phyloP scores from a whole-genome alignment of 2,888 invertebrate species.

The Strigamia transsilvanica region DNA sequence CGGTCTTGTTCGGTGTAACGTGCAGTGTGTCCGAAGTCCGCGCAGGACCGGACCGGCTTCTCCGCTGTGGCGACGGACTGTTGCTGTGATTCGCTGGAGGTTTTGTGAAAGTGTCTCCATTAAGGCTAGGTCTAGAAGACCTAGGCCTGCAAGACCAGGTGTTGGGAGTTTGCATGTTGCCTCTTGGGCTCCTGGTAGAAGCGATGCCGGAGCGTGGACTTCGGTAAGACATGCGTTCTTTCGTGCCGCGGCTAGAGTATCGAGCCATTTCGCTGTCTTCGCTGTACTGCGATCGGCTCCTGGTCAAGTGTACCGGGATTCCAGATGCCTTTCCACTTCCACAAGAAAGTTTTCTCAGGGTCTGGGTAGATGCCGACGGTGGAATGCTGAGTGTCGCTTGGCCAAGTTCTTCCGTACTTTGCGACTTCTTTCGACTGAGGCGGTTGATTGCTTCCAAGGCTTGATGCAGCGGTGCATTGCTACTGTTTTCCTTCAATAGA shows the following conservation, averaged over 20 bases:
- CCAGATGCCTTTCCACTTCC: not conserved
- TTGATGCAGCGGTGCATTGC: not conserved
- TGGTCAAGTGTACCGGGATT: slow-evolving; percentile 4
- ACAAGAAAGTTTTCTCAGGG: slow-evolving; percentile 60
- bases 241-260: slow-evolving; percentile 34
- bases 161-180: slow-evolving; percentile 64
- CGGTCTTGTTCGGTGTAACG: not conserved
- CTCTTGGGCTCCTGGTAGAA: not conserved
- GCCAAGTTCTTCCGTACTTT: slow-evolving; percentile 37
- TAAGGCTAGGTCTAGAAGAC: slow-evolving; percentile 67
- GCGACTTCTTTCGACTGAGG: not conserved
- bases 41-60: not conserved
- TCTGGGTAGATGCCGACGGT: not conserved
- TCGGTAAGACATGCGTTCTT: slow-evolving; percentile 60
- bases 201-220: not conserved
- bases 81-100: slow-evolving; percentile 2
- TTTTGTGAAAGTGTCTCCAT: slow-evolving; percentile 71
- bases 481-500: not conserved
- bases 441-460: not conserved
- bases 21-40: not conserved
- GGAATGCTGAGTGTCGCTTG: not conserved
- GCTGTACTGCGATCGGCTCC: slow-evolving; percentile 46
- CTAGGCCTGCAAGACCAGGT: slow-evolving; percentile 74
- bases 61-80: slow-evolving; percentile 68
- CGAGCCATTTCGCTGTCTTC: slow-evolving; percentile 50